These are phyloP conservation scores for Villa cingulata DNA, from an alignment of 2,888 invertebrate genomes.

Conservation along the genomic window DNA sequence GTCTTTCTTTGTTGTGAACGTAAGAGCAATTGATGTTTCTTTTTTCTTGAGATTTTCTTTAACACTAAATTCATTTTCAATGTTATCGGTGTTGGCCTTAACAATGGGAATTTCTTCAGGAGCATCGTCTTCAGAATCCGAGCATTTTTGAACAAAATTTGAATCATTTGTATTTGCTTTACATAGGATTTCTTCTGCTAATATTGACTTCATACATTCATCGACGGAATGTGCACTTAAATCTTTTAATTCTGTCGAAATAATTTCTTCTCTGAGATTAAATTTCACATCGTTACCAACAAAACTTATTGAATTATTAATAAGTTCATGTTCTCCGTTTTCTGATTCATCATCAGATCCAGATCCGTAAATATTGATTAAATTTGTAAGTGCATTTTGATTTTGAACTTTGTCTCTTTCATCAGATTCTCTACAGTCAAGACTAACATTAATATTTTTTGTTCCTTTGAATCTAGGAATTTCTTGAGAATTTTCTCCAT, in stretches of 20 bases:
- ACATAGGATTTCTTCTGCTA: no score
- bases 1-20: no score
- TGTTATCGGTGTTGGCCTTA: neutral
- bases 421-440: neutral
- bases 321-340: neutral
- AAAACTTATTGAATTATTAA: no score
- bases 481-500: neutral
- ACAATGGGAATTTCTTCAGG: conserved; percentile 36
- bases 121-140: conserved; percentile 33
- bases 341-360: conserved; percentile 20
- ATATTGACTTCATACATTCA: no score
- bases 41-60: neutral
- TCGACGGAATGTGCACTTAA: no score
- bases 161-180: no score
- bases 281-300: no score
- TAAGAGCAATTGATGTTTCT: neutral
- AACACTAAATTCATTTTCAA: neutral
- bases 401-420: neutral
- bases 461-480: conserved; percentile 9
- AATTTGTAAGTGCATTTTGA: conserved; percentile 19
- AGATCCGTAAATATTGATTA: conserved; percentile 31
- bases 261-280: no score
- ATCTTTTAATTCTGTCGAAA: no score
- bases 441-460: conserved; percentile 6
- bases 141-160: no score